A percentile compares a stretch with the other conserved stretches of the same genome.
phyloP scores from a whole-genome alignment of 2,888 invertebrate species.

The Asteroscopus sphinx region DNA sequence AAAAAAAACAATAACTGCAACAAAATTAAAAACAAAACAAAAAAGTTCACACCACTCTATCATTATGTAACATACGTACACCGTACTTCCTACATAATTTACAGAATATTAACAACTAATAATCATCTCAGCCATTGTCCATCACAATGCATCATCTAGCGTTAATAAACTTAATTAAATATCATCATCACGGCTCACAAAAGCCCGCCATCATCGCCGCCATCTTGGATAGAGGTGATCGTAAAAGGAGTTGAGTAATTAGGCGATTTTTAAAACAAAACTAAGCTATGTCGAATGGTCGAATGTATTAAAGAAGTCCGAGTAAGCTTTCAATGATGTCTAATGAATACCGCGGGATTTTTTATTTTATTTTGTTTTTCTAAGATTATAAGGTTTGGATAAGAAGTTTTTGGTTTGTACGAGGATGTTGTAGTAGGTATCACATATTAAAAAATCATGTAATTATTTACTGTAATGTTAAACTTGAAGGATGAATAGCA shows the following conservation, averaged over 20 bases:
- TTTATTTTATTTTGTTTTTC: constrained; percentile 60
- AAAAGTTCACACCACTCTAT: neutral
- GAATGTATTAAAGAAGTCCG: constrained; percentile 68
- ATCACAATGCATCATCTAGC: constrained; percentile 41
- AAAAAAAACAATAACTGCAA: neutral
- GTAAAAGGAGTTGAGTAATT: constrained; percentile 68
- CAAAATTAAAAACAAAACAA: neutral
- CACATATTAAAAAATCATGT: no score
- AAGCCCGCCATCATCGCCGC: constrained; percentile 29
- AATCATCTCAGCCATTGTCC: constrained; percentile 45
- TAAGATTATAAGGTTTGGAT: constrained; percentile 55
- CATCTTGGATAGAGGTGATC: constrained; percentile 51
- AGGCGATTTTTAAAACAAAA: constrained; percentile 76
- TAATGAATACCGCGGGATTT: constrained; percentile 80
- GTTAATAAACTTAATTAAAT: constrained; percentile 62
- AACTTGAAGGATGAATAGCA: no score
- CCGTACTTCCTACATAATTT: constrained; percentile 21
- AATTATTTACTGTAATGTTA: no score
- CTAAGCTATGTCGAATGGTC: constrained; percentile 69
- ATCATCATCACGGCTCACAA: constrained; percentile 31
- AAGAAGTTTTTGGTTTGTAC: constrained; percentile 6
- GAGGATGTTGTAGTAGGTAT: no score
- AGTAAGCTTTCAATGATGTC: constrained; percentile 84
- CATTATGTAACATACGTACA: constrained; percentile 12
- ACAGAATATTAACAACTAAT: constrained; percentile 34